Evolutionary conservation across 2,797 vertebrate species (phyloP), one percentile per base, ranked within the genome.

Genomic region (Eulemur coronatus): DNA sequence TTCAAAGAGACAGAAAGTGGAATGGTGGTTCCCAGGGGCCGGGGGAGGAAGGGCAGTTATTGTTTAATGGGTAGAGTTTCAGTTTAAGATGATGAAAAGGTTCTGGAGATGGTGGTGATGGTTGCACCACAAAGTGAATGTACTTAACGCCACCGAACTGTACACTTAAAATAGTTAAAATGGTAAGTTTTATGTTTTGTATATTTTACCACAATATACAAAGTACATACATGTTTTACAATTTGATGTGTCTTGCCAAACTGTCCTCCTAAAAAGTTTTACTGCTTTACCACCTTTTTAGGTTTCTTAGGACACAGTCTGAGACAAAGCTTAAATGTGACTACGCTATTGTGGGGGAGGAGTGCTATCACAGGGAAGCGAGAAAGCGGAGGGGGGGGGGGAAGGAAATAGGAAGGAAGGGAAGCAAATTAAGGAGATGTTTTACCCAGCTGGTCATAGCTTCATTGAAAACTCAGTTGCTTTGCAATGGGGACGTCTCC

Each of bases 11-110:
- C 55, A 48, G 52, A 30, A n/a, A 61, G 28, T 0, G 65, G 50
- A 67, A 52, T 13, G 18, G 13, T 14, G 15, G 24, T 33, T 55
- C 4, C 50, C 26, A 30, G 10, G 7, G n/a, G 18, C 24, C 15
- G 12, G 46, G 15, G 0, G 1, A 33, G 14, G 6, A 20, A 26
- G 18, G 24, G 26, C n/a, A n/a, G 9, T 78, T n/a, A 5, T 5
- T 67, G 6, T 67, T 81, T 50, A 38, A 65, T 30, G 24, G 30
- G 12, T 30, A 65, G 24, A 33, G 26, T 50, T 48, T 80, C 81
- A 43, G 41, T 15, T 26, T 43, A 24, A 52, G n/a, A 18, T 67
- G 2, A 28, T 61, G 41, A 61, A 30, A 59, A 76, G 3, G 10
- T 26, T 95, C 59, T 55, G 7, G 30, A 78, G 46, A 22, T 38